Percentiles rank a stretch among this genome's conserved stretches.
These are phyloP conservation scores for Caenorhabditis zanzibari DNA, from an alignment of 2,888 invertebrate genomes.

Conservation along the genomic window DNA sequence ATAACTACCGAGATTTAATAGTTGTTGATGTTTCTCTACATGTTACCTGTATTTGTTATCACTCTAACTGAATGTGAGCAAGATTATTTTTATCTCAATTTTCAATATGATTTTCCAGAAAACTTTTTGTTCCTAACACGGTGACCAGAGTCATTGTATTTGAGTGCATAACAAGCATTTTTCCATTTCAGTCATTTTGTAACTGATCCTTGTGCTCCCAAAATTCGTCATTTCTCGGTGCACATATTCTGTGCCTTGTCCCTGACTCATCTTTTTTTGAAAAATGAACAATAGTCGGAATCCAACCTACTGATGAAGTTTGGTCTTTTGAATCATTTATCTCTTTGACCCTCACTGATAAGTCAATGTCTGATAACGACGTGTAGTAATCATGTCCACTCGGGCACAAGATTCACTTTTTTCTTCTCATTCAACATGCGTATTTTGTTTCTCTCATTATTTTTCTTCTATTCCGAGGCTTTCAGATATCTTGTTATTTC, in stretches of 20 bases:
- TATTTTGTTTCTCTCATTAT: conserved; percentile 4
- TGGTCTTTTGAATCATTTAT: conserved; percentile 9
- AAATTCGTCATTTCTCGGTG: conserved; percentile 5
- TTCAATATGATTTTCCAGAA: too few species aligned
- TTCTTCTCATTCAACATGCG: conserved; percentile 19
- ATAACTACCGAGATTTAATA: too few species aligned
- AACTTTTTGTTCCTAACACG: too few species aligned
- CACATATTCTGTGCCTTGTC: conserved; percentile 17
- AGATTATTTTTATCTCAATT: too few species aligned
- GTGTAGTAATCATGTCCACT: conserved; percentile 1
- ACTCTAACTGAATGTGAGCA: too few species aligned
- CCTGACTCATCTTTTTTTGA: background rate
- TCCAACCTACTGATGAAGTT: background rate
- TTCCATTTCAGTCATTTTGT: too few species aligned
- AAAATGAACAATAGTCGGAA: background rate
- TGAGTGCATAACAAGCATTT: too few species aligned
- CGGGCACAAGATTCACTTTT: background rate
- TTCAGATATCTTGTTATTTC: conserved; percentile 49
- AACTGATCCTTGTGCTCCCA: background rate
- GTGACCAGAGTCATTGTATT: too few species aligned
- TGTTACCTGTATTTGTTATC: too few species aligned
- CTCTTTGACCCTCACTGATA: conserved; percentile 25
- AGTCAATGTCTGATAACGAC: conserved; percentile 40
- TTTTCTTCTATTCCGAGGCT: background rate
- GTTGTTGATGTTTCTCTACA: too few species aligned